Evolutionary conservation across 2,888 invertebrate genomes (phyloP).

Genomic region (Byasa hedistus): DNA sequence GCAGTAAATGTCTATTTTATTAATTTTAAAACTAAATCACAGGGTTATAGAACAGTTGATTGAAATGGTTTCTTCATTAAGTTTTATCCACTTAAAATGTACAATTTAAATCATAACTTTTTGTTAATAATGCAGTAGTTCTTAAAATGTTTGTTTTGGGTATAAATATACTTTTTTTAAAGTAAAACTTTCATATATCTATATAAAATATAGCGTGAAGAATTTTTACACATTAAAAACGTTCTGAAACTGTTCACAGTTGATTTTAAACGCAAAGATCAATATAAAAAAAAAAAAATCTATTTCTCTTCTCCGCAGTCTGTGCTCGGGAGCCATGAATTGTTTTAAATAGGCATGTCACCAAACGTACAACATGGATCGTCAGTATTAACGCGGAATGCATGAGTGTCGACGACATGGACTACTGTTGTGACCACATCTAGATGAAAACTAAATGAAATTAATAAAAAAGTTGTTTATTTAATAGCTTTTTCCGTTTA

Average conservation of each 20-base stretch:
- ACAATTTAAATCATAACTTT: neutral
- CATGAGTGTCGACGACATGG: conserved; percentile 21
- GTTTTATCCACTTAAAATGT: neutral
- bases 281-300: neutral
- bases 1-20: too few relatives aligned
- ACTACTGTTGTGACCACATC: conserved; percentile 14
- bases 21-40: neutral
- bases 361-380: conserved; percentile 4
- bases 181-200: neutral
- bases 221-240: neutral
- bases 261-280: neutral
- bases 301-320: neutral
- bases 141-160: neutral
- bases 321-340: conserved; percentile 11
- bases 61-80: neutral
- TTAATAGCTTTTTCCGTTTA: too few relatives aligned
- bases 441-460: neutral
- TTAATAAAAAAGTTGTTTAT: neutral
- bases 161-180: too few relatives aligned
- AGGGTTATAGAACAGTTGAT: too few relatives aligned
- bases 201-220: neutral
- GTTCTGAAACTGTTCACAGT: neutral
- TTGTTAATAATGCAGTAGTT: neutral
- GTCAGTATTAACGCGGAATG: conserved; percentile 39
- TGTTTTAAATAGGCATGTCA: conserved; percentile 22